Conservation (phyloP, 2,797 vertebrate species). For the Siniperca undulata region DNA sequence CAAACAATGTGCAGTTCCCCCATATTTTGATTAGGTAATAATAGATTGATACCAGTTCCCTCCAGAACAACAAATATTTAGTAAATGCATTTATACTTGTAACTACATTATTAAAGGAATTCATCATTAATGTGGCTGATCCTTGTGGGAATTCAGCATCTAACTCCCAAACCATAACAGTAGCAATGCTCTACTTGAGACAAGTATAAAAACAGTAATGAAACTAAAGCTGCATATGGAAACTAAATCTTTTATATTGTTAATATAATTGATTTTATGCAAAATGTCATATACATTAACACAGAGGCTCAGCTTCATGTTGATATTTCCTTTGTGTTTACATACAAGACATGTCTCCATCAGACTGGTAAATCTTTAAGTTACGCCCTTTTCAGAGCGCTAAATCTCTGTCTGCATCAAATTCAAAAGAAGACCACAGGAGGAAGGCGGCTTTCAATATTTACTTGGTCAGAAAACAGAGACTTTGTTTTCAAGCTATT, state of each 20-base stretch:
- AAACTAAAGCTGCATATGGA: not conserved
- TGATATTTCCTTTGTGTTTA: slow-evolving; percentile 33
- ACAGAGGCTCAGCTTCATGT: not conserved
- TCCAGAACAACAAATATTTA: not conserved
- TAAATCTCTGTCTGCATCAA: slow-evolving; percentile 43
- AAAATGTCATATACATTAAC: not conserved
- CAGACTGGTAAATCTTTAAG: slow-evolving; percentile 39
- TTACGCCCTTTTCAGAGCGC: slow-evolving; percentile 30
- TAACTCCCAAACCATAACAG: not conserved
- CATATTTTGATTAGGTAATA: not conserved
- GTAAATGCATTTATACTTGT: not conserved
- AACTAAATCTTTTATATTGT: slow-evolving; percentile 7
- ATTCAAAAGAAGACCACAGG: slow-evolving; percentile 43
- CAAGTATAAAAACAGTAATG: not conserved
- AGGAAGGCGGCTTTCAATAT: slow-evolving; percentile 57
- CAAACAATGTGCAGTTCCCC: slow-evolving; percentile 17
- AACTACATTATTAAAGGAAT: slow-evolving; percentile 16
- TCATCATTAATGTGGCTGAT: slow-evolving; percentile 15
- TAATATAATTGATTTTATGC: slow-evolving; percentile 22
- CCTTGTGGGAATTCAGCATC: not conserved
- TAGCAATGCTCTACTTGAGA: not conserved
- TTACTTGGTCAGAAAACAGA: slow-evolving; percentile 50
- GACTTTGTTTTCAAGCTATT: slow-evolving; percentile 5
- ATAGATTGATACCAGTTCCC: not conserved
- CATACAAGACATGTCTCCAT: slow-evolving; percentile 11